Conservation (phyloP, 2,888 invertebrate species). For the Drosophila anomalata region DNA sequence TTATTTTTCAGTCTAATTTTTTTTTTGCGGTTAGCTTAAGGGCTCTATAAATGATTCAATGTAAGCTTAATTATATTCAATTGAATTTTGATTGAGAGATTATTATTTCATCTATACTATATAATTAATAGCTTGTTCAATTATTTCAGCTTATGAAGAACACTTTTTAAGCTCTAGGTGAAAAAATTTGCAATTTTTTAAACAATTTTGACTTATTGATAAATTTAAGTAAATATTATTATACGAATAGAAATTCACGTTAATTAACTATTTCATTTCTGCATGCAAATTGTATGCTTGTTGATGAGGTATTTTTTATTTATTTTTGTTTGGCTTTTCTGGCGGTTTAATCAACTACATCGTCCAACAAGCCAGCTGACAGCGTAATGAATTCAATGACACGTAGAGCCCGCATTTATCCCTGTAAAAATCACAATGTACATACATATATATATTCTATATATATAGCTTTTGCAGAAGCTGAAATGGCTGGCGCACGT, state of each 20-base stretch:
- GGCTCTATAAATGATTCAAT: background rate
- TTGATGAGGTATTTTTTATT: conserved; percentile 6
- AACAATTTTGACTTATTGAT: conserved; percentile 5
- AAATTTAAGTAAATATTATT: background rate
- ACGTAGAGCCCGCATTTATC: conserved; percentile 56
- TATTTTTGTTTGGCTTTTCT: conserved; percentile 41
- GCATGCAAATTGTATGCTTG: conserved; percentile 34
- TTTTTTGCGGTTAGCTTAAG: background rate
- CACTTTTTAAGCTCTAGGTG: background rate
- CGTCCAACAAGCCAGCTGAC: conserved; percentile 50
- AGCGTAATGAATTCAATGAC: conserved; percentile 74
- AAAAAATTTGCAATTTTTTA: background rate
- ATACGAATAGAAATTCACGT: conserved; percentile 21
- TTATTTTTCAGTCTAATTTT: background rate
- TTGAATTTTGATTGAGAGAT: conserved; percentile 2
- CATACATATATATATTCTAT: background rate
- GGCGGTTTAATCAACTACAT: conserved; percentile 32
- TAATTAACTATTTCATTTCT: conserved; percentile 71
- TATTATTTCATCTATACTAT: background rate
- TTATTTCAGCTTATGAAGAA: background rate
- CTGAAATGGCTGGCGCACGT: conserved; percentile 62
- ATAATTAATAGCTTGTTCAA: background rate
- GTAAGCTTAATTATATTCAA: background rate
- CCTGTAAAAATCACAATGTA: conserved; percentile 25
- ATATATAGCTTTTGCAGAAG: conserved; percentile 20